Evolutionary conservation across 2,113 vertebrate species (phyloP).

Genomic region (Ammodramus savannarum): DNA sequence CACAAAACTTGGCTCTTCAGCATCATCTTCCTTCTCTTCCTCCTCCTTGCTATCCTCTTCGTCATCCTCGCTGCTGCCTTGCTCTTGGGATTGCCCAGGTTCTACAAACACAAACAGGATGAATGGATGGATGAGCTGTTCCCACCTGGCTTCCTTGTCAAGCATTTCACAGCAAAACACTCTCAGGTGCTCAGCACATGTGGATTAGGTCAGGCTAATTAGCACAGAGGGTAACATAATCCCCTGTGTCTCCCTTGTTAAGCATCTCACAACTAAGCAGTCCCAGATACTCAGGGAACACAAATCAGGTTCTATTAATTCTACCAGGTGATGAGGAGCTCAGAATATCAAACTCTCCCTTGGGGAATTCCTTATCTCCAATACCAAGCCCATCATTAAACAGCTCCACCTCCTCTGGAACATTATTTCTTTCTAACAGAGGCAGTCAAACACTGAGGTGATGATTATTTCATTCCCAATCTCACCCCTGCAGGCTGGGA

Average conservation of each 20-base stretch:
- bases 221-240: background rate
- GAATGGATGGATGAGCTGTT: background rate
- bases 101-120: constrained; percentile 25
- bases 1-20: constrained; percentile 68
- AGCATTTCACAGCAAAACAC: background rate
- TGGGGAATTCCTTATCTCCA: background rate
- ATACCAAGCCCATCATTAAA: background rate
- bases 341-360: background rate
- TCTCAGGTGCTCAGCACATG: background rate
- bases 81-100: constrained; percentile 55
- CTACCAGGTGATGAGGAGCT: accelerated
- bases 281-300: background rate
- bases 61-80: constrained; percentile 62
- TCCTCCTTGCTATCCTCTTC: constrained; percentile 71
- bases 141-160: background rate
- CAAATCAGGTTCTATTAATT: background rate
- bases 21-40: constrained; percentile 70
- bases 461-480: background rate
- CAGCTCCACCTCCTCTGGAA: background rate
- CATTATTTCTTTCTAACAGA: background rate
- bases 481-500: background rate
- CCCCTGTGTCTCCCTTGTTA: background rate
- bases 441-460: background rate
- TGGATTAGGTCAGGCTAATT: background rate
- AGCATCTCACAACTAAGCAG: background rate